A percentile compares a stretch with the other conserved stretches of the same genome.
Evolutionary conservation across 2,888 invertebrate genomes (phyloP).

Genomic region (Malthinus seriepunctatus): DNA sequence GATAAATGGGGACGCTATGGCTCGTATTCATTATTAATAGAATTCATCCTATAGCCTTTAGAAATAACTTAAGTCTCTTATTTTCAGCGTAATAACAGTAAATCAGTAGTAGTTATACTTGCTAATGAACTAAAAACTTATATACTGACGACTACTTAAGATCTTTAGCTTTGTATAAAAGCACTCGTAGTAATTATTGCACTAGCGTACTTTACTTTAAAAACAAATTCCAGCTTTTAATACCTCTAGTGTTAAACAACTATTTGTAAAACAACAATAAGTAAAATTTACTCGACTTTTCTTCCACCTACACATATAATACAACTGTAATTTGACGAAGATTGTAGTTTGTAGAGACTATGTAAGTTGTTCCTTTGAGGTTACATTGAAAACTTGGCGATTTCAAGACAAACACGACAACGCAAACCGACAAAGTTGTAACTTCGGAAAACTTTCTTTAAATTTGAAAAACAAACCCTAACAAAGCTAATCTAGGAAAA

Average conservation of each 20-base stretch:
- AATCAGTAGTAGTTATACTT: background rate
- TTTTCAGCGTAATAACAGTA: constrained; percentile 4
- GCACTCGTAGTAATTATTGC: no score
- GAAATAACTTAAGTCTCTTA: constrained; percentile 6
- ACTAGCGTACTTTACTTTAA: no score
- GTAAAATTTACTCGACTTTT: background rate
- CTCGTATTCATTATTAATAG: constrained; percentile 15
- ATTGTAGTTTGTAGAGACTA: constrained; percentile 18
- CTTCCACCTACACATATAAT: constrained; percentile 16
- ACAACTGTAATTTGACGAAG: constrained; percentile 24
- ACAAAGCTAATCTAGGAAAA: background rate
- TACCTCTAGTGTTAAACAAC: no score
- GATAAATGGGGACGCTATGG: constrained; percentile 12
- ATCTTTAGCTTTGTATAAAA: background rate
- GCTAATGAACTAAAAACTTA: background rate
- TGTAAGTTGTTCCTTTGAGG: constrained; percentile 20
- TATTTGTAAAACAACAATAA: no score
- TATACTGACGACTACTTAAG: background rate
- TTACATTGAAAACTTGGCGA: constrained; percentile 16
- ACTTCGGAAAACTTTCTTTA: constrained; percentile 8
- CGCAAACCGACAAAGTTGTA: constrained; percentile 12
- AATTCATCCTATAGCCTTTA: background rate
- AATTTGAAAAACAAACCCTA: constrained; percentile 6
- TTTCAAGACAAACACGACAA: constrained; percentile 10
- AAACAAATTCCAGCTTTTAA: no score